A percentile compares a stretch with the other conserved stretches of the same genome.
These are phyloP conservation scores for Halyomorpha halys DNA, from an alignment of 1,140 invertebrate species.

Conservation along the genomic window DNA sequence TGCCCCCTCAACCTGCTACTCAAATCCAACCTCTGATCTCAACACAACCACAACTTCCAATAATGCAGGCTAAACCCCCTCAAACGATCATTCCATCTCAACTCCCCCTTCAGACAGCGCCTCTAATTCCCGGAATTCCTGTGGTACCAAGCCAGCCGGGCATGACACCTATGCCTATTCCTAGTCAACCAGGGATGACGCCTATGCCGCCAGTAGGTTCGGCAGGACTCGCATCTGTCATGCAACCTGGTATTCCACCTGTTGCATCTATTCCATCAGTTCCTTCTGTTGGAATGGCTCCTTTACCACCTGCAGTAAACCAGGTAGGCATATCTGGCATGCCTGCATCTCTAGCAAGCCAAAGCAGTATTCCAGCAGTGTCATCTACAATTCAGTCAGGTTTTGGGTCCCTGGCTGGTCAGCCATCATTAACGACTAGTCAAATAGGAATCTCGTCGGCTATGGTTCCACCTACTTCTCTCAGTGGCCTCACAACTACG, in stretches of 20 bases:
- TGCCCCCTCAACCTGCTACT: constrained; percentile 30
- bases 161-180: constrained; percentile 14
- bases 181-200: constrained; percentile 8
- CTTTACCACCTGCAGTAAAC: constrained; percentile 23
- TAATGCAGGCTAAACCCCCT: constrained; percentile 30
- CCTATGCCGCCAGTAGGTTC: constrained; percentile 3
- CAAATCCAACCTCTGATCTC: constrained; percentile 30
- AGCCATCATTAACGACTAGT: neutral
- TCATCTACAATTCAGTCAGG: neutral
- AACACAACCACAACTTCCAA: constrained; percentile 29
- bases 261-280: constrained; percentile 30
- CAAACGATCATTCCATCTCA: constrained; percentile 27
- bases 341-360: neutral
- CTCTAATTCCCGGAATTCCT: neutral
- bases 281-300: constrained; percentile 28
- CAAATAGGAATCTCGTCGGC: no score
- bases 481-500: constrained; percentile 4
- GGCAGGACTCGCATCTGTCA: constrained; percentile 3
- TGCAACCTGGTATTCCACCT: constrained; percentile 20
- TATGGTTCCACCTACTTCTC: constrained; percentile 2
- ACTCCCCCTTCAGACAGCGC: constrained; percentile 4
- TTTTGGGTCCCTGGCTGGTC: neutral
- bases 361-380: neutral
- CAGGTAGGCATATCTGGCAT: neutral
- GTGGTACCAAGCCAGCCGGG: neutral